phyloP scores from a whole-genome alignment of 2,797 vertebrate species.

The Melanotaenia maccullochi region DNA sequence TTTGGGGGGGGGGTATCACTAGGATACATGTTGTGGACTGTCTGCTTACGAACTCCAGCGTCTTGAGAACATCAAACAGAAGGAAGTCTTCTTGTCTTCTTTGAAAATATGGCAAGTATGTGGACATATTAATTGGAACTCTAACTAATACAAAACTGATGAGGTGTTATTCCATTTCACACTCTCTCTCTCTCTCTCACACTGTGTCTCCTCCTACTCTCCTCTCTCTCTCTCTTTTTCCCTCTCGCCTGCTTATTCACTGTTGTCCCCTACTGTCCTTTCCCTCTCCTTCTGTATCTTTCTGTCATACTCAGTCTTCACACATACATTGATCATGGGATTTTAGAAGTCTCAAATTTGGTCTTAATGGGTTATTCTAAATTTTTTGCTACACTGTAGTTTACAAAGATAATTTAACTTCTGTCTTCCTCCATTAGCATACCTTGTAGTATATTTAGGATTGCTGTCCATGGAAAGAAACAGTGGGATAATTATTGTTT shows the following conservation, averaged over 20 bases:
- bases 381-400: background rate
- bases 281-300: background rate
- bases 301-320: background rate
- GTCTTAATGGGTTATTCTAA: background rate
- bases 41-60: constrained; percentile 74
- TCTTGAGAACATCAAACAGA: background rate
- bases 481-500: background rate
- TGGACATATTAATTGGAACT: background rate
- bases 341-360: constrained; percentile 1
- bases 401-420: constrained; percentile 1
- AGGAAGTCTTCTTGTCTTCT: constrained; percentile 10
- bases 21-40: constrained; percentile 46
- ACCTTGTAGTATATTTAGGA: constrained; percentile 3
- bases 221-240: background rate
- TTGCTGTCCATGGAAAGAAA: background rate
- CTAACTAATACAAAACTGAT: background rate
- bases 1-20: background rate
- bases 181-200: no score
- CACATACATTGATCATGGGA: constrained; percentile 1
- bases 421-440: constrained; percentile 2
- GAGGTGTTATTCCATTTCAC: no score
- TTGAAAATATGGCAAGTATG: background rate
- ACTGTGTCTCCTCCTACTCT: background rate
- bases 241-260: no score
- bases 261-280: no score